phyloP scores from a whole-genome alignment of 2,113 vertebrate species.

The Microtus richardsoni region DNA sequence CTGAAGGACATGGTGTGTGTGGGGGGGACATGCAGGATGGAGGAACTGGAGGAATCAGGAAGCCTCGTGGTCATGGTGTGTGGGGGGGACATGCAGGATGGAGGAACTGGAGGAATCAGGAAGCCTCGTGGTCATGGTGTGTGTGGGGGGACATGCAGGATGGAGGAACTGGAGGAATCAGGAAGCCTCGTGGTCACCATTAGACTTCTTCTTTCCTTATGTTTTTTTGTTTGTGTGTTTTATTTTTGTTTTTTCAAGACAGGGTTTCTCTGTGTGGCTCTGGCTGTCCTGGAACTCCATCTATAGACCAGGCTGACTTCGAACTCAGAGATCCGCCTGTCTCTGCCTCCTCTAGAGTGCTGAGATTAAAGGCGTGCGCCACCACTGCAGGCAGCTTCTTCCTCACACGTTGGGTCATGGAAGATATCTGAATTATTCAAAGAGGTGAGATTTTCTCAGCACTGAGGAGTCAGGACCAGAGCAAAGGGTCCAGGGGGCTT shows the following conservation, averaged over 20 bases:
- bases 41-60: neutral
- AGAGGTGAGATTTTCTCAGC: neutral
- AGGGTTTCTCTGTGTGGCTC: neutral
- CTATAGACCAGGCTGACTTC: neutral
- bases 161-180: neutral
- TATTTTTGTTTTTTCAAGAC: neutral
- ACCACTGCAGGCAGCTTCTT: neutral
- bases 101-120: neutral
- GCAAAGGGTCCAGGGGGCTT: neutral
- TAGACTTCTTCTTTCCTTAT: neutral
- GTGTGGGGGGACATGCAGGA: rapidly evolving
- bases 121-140: too few relatives aligned
- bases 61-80: too few relatives aligned
- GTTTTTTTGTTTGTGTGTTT: neutral
- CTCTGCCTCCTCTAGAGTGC: neutral
- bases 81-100: rapidly evolving
- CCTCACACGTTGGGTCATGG: neutral
- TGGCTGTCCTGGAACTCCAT: neutral
- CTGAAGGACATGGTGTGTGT: neutral
- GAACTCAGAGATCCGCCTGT: neutral
- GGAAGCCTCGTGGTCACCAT: neutral
- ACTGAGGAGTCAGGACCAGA: neutral
- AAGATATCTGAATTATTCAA: too few relatives aligned
- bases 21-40: rapidly evolving
- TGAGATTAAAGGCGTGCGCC: neutral